Conservation (phyloP, 2,888 invertebrate genomes). For the Bembecia ichneumoniformis region DNA sequence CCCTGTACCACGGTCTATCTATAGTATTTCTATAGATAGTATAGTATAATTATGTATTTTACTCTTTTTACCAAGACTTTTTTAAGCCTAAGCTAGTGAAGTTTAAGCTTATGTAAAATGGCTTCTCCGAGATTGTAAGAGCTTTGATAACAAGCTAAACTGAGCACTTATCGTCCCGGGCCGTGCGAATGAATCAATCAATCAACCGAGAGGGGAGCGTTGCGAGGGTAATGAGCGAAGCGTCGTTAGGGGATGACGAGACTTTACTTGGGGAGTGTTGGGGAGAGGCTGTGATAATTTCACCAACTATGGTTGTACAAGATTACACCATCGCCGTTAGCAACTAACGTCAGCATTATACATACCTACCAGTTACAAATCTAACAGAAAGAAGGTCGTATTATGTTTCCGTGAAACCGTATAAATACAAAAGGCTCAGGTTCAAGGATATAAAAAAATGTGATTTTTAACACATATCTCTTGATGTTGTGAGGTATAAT, state of each 20-base stretch:
- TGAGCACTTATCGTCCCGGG: slow-evolving; percentile 45
- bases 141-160: slow-evolving; percentile 1
- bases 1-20: too few relatives aligned
- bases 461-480: too few relatives aligned
- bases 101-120: not conserved
- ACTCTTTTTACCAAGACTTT: too few relatives aligned
- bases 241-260: slow-evolving; percentile 7
- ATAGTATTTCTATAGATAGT: too few relatives aligned
- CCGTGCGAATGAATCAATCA: slow-evolving; percentile 39
- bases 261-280: not conserved
- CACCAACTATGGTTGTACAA: not conserved
- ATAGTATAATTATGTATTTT: too few relatives aligned
- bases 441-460: too few relatives aligned
- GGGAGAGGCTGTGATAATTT: not conserved
- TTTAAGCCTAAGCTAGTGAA: too few relatives aligned
- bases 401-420: too few relatives aligned
- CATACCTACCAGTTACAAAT: too few relatives aligned
- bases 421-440: too few relatives aligned
- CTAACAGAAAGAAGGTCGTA: too few relatives aligned
- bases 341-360: slow-evolving; percentile 2
- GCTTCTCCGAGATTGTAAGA: not conserved
- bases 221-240: slow-evolving; percentile 31
- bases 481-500: too few relatives aligned
- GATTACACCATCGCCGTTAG: slow-evolving; percentile 4
- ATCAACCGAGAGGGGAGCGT: slow-evolving; percentile 34